Conservation (phyloP, 2,113 vertebrate genomes). For the Pontoporia blainvillei region DNA sequence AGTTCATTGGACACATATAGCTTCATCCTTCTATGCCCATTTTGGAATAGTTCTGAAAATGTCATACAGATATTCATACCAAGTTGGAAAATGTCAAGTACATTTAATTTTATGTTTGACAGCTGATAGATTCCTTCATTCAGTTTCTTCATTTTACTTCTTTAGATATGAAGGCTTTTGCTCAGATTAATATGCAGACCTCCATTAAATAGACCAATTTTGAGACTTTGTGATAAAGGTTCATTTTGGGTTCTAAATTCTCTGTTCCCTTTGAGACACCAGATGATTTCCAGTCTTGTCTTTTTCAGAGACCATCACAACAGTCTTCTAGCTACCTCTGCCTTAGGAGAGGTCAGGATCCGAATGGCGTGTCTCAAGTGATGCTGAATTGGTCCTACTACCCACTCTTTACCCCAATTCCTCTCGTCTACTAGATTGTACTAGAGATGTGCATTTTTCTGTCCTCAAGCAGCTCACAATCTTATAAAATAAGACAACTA, state of each 20-base stretch:
- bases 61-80: constrained; percentile 2
- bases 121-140: neutral
- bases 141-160: constrained; percentile 8
- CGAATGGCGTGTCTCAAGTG: neutral
- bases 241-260: neutral
- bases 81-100: constrained; percentile 36
- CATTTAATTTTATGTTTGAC: constrained; percentile 19
- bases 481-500: neutral
- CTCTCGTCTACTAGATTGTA: neutral
- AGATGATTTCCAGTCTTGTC: neutral
- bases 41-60: constrained; percentile 29
- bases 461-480: neutral
- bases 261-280: neutral
- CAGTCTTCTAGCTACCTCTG: neutral
- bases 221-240: neutral
- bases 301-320: neutral
- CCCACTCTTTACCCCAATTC: fast-evolving
- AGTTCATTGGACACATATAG: constrained; percentile 10
- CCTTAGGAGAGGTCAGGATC: neutral
- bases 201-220: neutral
- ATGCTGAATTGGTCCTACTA: neutral
- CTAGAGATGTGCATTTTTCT: neutral
- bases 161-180: neutral
- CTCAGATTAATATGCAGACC: neutral
- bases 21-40: neutral